Evolutionary conservation across 2,888 invertebrate species (phyloP).

Genomic region (Brachyptera risi): DNA sequence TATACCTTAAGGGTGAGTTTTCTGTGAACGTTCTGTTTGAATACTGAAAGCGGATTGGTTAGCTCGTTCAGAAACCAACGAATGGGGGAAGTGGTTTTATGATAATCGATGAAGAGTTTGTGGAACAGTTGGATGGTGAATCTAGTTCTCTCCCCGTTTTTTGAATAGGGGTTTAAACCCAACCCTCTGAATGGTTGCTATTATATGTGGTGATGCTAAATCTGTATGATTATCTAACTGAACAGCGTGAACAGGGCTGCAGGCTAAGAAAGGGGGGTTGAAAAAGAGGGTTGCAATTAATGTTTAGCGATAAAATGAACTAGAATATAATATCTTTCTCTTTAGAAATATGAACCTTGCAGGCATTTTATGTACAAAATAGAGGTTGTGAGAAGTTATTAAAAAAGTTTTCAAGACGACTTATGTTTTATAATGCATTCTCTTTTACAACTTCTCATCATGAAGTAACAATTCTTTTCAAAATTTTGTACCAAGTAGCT

Average conservation of each 20-base stretch:
- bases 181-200: neutral
- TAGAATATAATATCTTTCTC: neutral
- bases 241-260: neutral
- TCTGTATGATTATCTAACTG: neutral
- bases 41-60: neutral
- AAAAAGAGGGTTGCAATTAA: slow-evolving; percentile 7
- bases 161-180: neutral
- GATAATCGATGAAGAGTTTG: neutral
- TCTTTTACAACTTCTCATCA: too few relatives aligned
- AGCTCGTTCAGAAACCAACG: neutral
- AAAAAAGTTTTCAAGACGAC: too few relatives aligned
- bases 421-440: too few relatives aligned
- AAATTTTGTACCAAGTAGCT: too few relatives aligned
- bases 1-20: slow-evolving; percentile 2
- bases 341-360: neutral
- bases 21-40: neutral
- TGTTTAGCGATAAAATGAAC: slow-evolving; percentile 8
- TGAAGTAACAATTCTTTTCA: too few relatives aligned
- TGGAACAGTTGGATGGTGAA: neutral
- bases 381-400: too few relatives aligned
- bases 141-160: neutral
- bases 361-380: too few relatives aligned
- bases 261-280: neutral
- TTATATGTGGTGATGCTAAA: neutral
- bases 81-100: neutral